Evolutionary conservation across 1,140 invertebrate species (phyloP).

Genomic region (Aphidius ervi): DNA sequence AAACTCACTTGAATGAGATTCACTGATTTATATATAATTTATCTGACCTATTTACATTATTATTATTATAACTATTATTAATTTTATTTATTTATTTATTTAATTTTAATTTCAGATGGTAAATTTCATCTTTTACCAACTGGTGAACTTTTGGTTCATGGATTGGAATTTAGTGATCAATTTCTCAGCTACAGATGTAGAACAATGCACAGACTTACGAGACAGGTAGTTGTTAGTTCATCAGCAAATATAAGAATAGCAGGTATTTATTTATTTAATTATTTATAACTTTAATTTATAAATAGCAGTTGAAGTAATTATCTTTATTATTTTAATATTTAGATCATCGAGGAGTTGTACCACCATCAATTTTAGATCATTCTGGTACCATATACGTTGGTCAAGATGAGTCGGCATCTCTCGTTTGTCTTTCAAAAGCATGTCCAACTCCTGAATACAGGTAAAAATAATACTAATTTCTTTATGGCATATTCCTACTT

Average conservation of each 20-base stretch:
- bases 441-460: conserved; percentile 72
- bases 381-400: conserved; percentile 64
- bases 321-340: conserved; percentile 30
- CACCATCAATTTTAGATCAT: conserved; percentile 66
- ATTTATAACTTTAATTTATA: conserved; percentile 7
- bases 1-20: conserved; percentile 1
- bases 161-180: conserved; percentile 71
- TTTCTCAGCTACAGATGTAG: conserved; percentile 71
- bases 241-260: conserved; percentile 69
- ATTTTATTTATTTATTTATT: conserved; percentile 13
- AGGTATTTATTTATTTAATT: conserved; percentile 49
- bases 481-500: conserved; percentile 1
- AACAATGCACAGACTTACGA: conserved; percentile 73
- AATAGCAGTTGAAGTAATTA: not conserved
- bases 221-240: conserved; percentile 68
- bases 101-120: conserved; percentile 57
- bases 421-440: conserved; percentile 69
- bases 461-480: conserved; percentile 46
- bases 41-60: not conserved
- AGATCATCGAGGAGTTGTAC: conserved; percentile 66
- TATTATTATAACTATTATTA: conserved; percentile 5
- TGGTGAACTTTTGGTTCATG: conserved; percentile 75
- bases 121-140: conserved; percentile 75
- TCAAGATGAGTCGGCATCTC: conserved; percentile 70
- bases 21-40: conserved; percentile 9